Conservation (phyloP, 2,888 invertebrate species). For the Luffia ferchaultella region DNA sequence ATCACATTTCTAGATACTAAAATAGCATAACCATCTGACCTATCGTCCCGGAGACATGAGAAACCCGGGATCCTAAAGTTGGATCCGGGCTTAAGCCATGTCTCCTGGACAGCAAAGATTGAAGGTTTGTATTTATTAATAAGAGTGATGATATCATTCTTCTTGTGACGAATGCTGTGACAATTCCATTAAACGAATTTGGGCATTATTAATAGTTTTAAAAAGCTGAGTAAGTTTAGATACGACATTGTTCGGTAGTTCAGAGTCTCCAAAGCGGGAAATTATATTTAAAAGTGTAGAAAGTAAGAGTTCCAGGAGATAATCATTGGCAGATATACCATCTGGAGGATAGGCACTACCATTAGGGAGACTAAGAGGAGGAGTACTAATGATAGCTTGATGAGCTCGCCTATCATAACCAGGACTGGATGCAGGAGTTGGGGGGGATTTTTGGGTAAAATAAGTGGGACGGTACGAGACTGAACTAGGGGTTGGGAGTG, state of each 20-base stretch:
- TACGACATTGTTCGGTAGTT: neutral
- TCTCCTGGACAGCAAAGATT: slow-evolving; percentile 11
- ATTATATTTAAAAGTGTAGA: neutral
- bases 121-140: slow-evolving; percentile 7
- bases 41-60: slow-evolving; percentile 17
- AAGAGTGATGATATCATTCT: slow-evolving; percentile 8
- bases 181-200: slow-evolving; percentile 14
- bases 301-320: neutral
- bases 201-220: neutral
- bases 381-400: neutral
- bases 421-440: no score
- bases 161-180: slow-evolving; percentile 12
- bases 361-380: neutral
- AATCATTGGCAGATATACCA: neutral
- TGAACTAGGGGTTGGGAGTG: no score
- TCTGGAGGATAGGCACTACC: neutral
- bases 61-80: slow-evolving; percentile 12
- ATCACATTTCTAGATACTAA: slow-evolving; percentile 9
- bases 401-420: no score
- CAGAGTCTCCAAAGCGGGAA: neutral
- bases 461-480: no score
- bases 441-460: no score
- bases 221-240: neutral
- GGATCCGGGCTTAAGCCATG: slow-evolving; percentile 13
- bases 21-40: slow-evolving; percentile 16